Base-by-base conservation (phyloP, 92 coral and sea anemone species). In the Siderastrea radians region DNA sequence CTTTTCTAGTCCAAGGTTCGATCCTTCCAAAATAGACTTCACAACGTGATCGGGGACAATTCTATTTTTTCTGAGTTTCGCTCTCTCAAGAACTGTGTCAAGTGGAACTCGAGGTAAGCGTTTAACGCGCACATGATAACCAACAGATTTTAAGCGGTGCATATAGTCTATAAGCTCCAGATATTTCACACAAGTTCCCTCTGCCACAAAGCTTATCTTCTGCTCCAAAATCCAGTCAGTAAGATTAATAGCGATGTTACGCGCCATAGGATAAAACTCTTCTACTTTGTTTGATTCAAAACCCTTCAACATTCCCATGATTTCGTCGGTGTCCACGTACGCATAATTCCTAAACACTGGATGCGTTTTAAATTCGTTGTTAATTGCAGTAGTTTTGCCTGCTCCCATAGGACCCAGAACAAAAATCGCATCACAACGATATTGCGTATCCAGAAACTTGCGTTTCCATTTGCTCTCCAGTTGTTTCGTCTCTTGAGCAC, bases 361-460 rank as follows among this genome's bases (percentile, higher is more conserved):
- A 65, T 96, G 99, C 4, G 85, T 90, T 84, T 94, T 94, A 66
- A 97, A 94, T 84, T 93, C 95, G 66, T 86, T 91, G 73, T 97
- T 94, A 59, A 95, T 97, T 4, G 88, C 84, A 1, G 99, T 97
- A 9, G 99, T 96, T 81, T 97, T 97, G 16, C 99, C 99, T 58
- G 95, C 99, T 17, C 99, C 99, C 99, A 97, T 97, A 46, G 99
- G 98, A 6, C 99, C 99, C 54, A 97, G 87, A 16, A 97, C 96
- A 79, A 97, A 97, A 59, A 97, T 89, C 48, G 99, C 99, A 67
- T 97, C 96, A 55, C 98, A 96, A 58, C 90, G 86, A 74, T 92
- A 90, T 46, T 84, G 87, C 3, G 98, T 93, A 77, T 92, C 84
- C 62, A 92, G 82, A 84, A 97, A 93, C 78, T 91, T 92, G 16